Base-by-base conservation (phyloP, 2,888 invertebrate genomes). In the Tachystola acroxantha region DNA sequence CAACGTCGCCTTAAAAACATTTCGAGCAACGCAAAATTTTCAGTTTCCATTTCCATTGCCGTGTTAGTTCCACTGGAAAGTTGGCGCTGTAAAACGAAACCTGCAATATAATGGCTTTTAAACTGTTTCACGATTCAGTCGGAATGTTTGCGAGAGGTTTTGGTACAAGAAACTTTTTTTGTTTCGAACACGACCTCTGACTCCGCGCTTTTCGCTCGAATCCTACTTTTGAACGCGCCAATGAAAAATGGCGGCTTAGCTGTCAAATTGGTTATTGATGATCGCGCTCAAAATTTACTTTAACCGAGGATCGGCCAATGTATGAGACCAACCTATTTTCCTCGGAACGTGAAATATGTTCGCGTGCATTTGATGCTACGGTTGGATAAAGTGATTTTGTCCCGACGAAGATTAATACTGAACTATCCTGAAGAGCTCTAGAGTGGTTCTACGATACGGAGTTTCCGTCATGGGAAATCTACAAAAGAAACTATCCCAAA, bases 231-330 rank as follows among this genome's bases (percentile, higher is more conserved):
- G 47, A 52, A 53, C 48, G 51, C 47, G 48, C 55, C 61, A 71
- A 79, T 80, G 81, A 84, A 81, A 79, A 79, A 84, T 78, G 72
- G 77, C 67, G 67, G 76, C 65, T 74, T 75, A 68, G 57, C 78
- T 76, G 81, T 81, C 82, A 77, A 65, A 77, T 73, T 64, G 66
- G 72, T 82, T 82, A 81, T 84, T 81, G 80, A 84, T 84, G 82
- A 59, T 58, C 54, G 64, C 62, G 61, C 57, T 66, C 53, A 63
- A 70, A 65, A 71, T 76, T 77, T 75, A 71, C 68, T 77, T 76
- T 78, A 71, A 69, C 70, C 63, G 64, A 70, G 68, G 74, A 76
- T 82, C 74, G 76, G 64, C 57, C 48, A 53, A 51, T 56, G 50
- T 50, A 46, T 40, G 39, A 43, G 42, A 42, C 43, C 34, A 36